phyloP scores from a whole-genome alignment of 2,113 vertebrate species.

The Mirounga angustirostris region DNA sequence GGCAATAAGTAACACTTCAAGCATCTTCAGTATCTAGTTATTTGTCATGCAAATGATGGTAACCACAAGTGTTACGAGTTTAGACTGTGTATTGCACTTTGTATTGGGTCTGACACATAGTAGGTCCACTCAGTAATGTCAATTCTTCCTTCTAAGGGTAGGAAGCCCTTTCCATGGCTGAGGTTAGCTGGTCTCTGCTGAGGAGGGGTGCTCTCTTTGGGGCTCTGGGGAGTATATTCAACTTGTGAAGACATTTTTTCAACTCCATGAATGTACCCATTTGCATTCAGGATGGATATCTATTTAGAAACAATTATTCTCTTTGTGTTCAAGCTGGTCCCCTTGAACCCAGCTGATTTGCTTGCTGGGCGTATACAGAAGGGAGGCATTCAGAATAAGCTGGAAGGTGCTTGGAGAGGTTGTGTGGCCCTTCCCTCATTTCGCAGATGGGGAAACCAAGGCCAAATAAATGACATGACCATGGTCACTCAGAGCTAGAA shows the following conservation, averaged over 20 bases:
- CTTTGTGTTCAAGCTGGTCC: background rate
- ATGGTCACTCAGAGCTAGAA: background rate
- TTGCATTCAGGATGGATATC: conserved; percentile 55
- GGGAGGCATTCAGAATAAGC: background rate
- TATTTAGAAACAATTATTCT: conserved; percentile 39
- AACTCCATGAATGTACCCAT: background rate
- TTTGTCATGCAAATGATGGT: background rate
- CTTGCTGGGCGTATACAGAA: background rate
- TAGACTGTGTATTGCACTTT: background rate
- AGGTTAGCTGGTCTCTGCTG: background rate
- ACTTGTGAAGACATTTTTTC: background rate
- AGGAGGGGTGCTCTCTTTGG: background rate
- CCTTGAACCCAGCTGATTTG: background rate
- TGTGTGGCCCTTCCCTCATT: background rate
- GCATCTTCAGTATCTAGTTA: background rate
- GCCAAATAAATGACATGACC: background rate
- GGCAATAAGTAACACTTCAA: background rate
- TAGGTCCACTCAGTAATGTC: background rate
- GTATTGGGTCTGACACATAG: background rate
- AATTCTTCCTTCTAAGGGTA: background rate
- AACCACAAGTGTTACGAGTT: background rate
- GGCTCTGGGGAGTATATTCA: background rate
- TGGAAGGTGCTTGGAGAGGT: background rate
- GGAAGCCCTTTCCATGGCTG: background rate
- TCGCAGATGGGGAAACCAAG: background rate